Conservation (phyloP, 2,888 invertebrate genomes). For the Ethmia dodecea region DNA sequence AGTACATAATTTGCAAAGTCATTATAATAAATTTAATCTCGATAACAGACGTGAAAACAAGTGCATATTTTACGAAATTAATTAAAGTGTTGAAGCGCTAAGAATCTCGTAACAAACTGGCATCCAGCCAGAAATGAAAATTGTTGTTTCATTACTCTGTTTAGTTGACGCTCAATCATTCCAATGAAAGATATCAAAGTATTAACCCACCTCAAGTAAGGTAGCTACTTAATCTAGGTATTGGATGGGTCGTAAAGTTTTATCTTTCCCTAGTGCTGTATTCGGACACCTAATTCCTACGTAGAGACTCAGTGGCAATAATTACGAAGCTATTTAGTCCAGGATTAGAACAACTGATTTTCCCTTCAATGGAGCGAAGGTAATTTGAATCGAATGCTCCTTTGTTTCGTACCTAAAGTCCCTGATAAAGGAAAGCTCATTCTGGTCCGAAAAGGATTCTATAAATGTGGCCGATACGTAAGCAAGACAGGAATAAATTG, state of each 20-base stretch:
- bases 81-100: constrained; percentile 27
- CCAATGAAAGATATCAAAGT: constrained; percentile 17
- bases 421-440: constrained; percentile 54
- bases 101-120: constrained; percentile 31
- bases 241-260: too few species aligned
- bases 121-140: constrained; percentile 23
- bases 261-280: not conserved
- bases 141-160: constrained; percentile 27
- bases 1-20: too few species aligned
- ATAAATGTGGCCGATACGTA: constrained; percentile 55
- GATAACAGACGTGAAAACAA: too few species aligned
- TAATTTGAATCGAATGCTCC: constrained; percentile 58
- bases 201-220: not conserved
- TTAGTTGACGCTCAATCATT: constrained; percentile 23
- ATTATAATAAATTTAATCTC: too few species aligned
- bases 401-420: constrained; percentile 46
- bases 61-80: constrained; percentile 18
- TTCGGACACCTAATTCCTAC: not conserved
- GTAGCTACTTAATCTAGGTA: not conserved
- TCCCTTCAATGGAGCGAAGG: constrained; percentile 32
- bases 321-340: constrained; percentile 23
- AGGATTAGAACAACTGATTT: constrained; percentile 19
- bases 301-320: constrained; percentile 12
- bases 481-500: constrained; percentile 66
- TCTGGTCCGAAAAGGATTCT: constrained; percentile 48